These are phyloP conservation scores for Callyntrura guangdongensis DNA, from an alignment of 2,888 invertebrate species.

Conservation along the genomic window DNA sequence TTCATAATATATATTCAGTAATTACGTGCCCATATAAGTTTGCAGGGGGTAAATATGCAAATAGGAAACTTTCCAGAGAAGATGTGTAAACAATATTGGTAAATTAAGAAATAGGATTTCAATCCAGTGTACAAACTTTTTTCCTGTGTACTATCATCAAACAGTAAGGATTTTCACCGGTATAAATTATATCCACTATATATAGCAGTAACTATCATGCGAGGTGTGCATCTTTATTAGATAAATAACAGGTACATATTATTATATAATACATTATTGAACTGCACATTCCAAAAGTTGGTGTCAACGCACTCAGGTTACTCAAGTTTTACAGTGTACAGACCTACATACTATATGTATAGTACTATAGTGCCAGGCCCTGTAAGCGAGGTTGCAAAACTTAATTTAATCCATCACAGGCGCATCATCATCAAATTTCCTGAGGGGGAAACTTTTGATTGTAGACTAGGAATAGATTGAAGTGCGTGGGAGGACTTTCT, in stretches of 20 bases:
- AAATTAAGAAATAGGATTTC: not conserved
- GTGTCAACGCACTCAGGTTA: constrained; percentile 43
- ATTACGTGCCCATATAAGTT: too few relatives aligned
- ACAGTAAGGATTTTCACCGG: not conserved
- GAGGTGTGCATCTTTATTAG: not conserved
- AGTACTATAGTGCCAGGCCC: not conserved
- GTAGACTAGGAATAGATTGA: too few relatives aligned
- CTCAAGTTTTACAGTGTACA: constrained; percentile 22
- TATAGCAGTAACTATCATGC: not conserved
- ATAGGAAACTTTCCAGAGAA: too few relatives aligned
- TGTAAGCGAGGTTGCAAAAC: too few relatives aligned
- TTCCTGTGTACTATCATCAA: not conserved
- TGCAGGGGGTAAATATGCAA: too few relatives aligned
- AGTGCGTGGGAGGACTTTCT: not conserved
- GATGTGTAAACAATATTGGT: too few relatives aligned
- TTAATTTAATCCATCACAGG: too few relatives aligned
- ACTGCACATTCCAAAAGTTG: constrained; percentile 46
- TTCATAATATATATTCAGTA: too few relatives aligned
- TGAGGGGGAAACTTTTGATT: too few relatives aligned
- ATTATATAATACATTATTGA: not conserved
- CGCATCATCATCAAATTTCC: too few relatives aligned
- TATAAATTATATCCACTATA: not conserved
- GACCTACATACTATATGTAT: not conserved
- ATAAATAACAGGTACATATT: not conserved
- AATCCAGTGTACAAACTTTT: not conserved